Evolutionary conservation across 2,113 vertebrate species (phyloP).

Genomic region (Aldabrachelys gigantea): DNA sequence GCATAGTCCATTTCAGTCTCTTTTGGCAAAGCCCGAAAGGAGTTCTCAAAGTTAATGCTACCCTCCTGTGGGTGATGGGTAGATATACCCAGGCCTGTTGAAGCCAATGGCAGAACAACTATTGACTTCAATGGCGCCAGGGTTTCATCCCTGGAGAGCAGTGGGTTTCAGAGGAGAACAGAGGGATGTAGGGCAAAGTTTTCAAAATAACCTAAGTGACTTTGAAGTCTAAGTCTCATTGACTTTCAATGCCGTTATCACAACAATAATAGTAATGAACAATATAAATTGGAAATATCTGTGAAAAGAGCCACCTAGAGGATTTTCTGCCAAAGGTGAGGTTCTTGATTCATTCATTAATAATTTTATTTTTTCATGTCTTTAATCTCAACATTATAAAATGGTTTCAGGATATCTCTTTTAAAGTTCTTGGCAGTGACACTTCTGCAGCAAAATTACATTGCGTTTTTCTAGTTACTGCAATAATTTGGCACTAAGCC

Average conservation of each 20-base stretch:
- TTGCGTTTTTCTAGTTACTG: not conserved
- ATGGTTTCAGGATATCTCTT: conserved; percentile 47
- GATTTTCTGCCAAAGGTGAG: not conserved
- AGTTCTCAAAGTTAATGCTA: not conserved
- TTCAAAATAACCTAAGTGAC: not conserved
- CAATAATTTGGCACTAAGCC: not conserved
- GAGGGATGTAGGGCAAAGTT: not conserved
- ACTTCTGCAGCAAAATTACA: conserved; percentile 32
- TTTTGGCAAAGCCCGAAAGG: not conserved
- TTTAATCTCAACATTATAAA: conserved; percentile 47
- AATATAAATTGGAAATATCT: fast-evolving
- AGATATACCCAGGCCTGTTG: not conserved
- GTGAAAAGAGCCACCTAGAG: not conserved
- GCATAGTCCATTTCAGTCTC: not conserved
- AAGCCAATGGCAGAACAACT: not conserved
- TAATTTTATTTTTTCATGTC: conserved; percentile 16
- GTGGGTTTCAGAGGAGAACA: not conserved
- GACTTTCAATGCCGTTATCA: not conserved
- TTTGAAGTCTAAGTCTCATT: not conserved
- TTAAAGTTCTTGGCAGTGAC: conserved; percentile 37
- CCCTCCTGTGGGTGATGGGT: not conserved
- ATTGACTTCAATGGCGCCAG: not conserved
- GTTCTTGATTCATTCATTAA: conserved; percentile 9
- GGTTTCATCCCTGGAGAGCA: not conserved
- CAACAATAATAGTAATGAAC: not conserved